Conservation (phyloP, 2,888 invertebrate genomes). For the Cheilosia impressa region DNA sequence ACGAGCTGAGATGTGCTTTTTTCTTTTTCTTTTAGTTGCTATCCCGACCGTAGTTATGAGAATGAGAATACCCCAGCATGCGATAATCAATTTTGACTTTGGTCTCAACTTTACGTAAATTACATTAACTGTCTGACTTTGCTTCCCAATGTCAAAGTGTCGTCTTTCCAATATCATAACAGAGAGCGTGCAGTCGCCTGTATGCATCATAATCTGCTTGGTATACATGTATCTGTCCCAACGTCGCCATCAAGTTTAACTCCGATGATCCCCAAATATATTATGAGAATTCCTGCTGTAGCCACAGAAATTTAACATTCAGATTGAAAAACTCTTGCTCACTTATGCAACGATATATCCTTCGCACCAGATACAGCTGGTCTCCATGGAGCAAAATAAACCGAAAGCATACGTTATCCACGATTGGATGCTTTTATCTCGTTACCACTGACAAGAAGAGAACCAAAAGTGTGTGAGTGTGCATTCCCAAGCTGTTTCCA, state of each 20-base stretch:
- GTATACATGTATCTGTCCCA: background rate
- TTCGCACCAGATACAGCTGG: background rate
- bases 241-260: conserved; percentile 47
- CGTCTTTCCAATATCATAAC: too few relatives aligned
- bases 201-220: background rate
- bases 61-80: too few relatives aligned
- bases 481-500: conserved; percentile 62
- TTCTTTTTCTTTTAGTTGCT: too few relatives aligned
- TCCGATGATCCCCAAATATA: conserved; percentile 27
- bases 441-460: conserved; percentile 63
- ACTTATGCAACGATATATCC: conserved; percentile 28
- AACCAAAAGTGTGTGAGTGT: conserved; percentile 21
- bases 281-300: conserved; percentile 48
- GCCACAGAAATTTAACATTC: conserved; percentile 61
- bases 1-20: too few relatives aligned
- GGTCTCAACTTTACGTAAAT: too few relatives aligned
- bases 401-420: conserved; percentile 60
- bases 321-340: conserved; percentile 40
- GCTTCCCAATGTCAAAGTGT: too few relatives aligned
- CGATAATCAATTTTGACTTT: too few relatives aligned
- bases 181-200: too few relatives aligned
- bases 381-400: conserved; percentile 19
- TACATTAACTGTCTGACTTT: too few relatives aligned
- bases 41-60: too few relatives aligned
- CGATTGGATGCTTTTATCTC: conserved; percentile 74